Base-by-base conservation (phyloP, 2,797 vertebrate species). In the Muraenolepis orangiensis region DNA sequence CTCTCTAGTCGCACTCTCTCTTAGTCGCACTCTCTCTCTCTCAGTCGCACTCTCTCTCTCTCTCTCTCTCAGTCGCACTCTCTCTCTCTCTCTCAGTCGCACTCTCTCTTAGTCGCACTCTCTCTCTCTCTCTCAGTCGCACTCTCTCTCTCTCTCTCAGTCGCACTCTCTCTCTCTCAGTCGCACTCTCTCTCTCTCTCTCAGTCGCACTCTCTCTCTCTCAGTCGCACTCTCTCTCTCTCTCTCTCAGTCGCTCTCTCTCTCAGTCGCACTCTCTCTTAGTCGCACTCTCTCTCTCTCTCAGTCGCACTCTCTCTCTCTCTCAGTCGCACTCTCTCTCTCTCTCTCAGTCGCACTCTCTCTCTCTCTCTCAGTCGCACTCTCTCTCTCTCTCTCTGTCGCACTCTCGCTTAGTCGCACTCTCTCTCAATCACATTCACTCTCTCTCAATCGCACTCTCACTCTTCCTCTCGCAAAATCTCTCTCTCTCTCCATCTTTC, bases 71-170 rank as follows among this genome's bases (percentile, higher is more conserved):
- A 29, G 42, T 71, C 46, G n/a, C 18, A n/a, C 74, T 23, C 74
- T 28, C 69, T 26, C 4, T 51, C 73, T 28, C 67, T 64, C n/a
- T 77, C 72, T 74, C 32, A 38, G 34, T 66, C 61, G n/a, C n/a
- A n/a, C n/a, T n/a, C n/a, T n/a, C 75, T 77, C 74, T 76, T 42
- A 78, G 74, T 80, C 76, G 12, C 3, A 84, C 86, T 83, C 90
- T 91, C 91, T n/a, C n/a, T n/a, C n/a, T n/a, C n/a, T n/a, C 1
- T 34, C n/a, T n/a, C n/a, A n/a, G n/a, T n/a, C n/a, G n/a, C n/a
- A n/a, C n/a, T n/a, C n/a, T n/a, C n/a, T 71, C 79, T 78, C 76
- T 78, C 81, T 82, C 78, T 82, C 85, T 82, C 84, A 87, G 85
- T 80, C 79, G 80, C 78, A 78, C 74, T 74, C 79, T 72, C 79